A percentile compares a stretch with the other conserved stretches of the same genome.
Conservation (phyloP, 2,797 vertebrate genomes). For the Lerista edwardsae region DNA sequence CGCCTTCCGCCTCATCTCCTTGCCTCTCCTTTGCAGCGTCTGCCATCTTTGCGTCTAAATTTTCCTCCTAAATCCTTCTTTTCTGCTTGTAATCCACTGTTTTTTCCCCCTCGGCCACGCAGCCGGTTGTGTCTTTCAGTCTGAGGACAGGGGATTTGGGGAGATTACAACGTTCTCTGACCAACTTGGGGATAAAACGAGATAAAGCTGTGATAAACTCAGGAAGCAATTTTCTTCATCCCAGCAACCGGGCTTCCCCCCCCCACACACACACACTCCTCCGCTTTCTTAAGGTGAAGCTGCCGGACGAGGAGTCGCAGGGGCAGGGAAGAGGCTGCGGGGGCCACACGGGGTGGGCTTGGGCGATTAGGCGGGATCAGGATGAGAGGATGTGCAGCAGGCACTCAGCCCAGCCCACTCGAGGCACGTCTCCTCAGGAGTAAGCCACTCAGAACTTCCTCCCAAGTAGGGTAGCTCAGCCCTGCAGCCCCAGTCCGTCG, state of each 20-base stretch:
- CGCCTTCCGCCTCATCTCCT: no score
- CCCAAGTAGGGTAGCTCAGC: no score
- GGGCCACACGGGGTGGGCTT: no score
- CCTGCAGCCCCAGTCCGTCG: neutral
- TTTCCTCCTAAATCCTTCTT: neutral
- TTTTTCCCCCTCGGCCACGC: no score
- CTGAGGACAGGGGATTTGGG: constrained; percentile 25
- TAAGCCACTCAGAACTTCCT: no score
- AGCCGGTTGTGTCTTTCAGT: neutral
- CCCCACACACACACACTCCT: no score
- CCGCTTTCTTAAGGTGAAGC: neutral
- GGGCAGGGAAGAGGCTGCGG: no score
- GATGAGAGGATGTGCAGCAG: neutral
- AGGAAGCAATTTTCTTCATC: neutral
- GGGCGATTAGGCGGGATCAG: no score
- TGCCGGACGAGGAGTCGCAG: no score
- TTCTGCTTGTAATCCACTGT: neutral
- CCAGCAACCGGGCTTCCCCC: neutral
- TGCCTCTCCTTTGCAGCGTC: neutral
- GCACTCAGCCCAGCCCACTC: no score
- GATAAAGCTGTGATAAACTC: constrained; percentile 27
- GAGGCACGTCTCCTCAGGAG: no score
- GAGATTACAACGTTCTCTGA: constrained; percentile 24
- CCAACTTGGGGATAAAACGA: constrained; percentile 48
- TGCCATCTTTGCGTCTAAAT: neutral